Conservation (phyloP, 1,140 invertebrate genomes). For the Scylla paramamosain region DNA sequence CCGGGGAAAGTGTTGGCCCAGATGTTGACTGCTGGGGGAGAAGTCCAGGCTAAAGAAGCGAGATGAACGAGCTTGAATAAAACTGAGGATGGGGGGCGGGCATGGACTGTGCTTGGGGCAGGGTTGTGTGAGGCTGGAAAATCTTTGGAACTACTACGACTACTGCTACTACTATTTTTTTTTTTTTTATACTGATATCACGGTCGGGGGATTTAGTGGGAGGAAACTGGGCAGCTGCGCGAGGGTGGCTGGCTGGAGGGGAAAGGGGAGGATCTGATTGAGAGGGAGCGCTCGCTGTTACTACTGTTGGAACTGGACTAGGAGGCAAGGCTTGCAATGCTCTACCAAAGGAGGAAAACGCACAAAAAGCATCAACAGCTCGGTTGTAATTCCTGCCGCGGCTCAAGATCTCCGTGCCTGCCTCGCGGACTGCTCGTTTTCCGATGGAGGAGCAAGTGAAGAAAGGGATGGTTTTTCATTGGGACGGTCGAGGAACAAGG, state of each 20-base stretch:
- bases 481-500: no score
- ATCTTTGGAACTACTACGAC: neutral
- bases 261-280: neutral
- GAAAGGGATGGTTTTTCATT: no score
- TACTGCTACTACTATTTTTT: neutral
- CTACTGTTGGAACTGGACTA: neutral
- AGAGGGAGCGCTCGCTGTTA: neutral
- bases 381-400: no score
- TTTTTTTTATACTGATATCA: neutral
- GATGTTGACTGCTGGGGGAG: neutral
- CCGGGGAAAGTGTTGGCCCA: neutral
- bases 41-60: neutral
- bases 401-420: no score
- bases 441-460: no score
- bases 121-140: neutral
- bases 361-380: no score
- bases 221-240: conserved; percentile 9
- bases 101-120: neutral
- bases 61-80: neutral
- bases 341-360: no score
- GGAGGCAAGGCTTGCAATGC: neutral
- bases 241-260: neutral
- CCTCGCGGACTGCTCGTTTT: no score
- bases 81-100: neutral
- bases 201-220: neutral